Evolutionary conservation across 2,797 vertebrate genomes (phyloP).

Genomic region (Gallinago stenura): DNA sequence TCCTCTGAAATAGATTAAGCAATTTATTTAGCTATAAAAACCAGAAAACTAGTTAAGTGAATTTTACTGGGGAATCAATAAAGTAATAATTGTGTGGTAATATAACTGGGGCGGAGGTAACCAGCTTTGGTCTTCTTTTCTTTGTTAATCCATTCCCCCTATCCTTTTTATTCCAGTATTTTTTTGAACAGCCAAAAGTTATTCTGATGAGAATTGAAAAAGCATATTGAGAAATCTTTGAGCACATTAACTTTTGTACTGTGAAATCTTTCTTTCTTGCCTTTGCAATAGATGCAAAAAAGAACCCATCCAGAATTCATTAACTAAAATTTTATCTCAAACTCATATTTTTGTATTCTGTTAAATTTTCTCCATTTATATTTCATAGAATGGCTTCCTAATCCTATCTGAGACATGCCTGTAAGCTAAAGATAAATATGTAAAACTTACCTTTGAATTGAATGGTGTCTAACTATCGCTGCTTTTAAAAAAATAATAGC

Average conservation of each 20-base stretch:
- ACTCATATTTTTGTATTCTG: slow-evolving; percentile 33
- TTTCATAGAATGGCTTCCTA: slow-evolving; percentile 56
- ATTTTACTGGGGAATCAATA: slow-evolving; percentile 88
- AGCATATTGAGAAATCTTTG: background rate
- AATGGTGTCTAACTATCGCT: background rate
- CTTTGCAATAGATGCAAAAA: slow-evolving; percentile 10
- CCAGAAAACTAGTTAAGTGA: slow-evolving; percentile 81
- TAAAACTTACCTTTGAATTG: slow-evolving; percentile 60
- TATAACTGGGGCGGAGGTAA: slow-evolving; percentile 29
- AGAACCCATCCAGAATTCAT: slow-evolving; percentile 28
- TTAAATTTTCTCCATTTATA: slow-evolving; percentile 48
- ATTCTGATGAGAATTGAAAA: background rate
- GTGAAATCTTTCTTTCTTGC: slow-evolving; percentile 39
- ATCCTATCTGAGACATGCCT: slow-evolving; percentile 65
- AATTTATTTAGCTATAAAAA: slow-evolving; percentile 81
- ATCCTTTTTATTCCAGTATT: background rate
- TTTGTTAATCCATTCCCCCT: background rate
- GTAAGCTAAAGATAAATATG: slow-evolving; percentile 73
- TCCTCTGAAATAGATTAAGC: slow-evolving; percentile 79
- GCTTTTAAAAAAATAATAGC: background rate
- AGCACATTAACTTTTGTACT: slow-evolving; percentile 20
- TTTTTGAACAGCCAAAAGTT: slow-evolving; percentile 36
- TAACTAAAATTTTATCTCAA: slow-evolving; percentile 55
- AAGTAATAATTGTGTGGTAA: slow-evolving; percentile 40
- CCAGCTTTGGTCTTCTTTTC: background rate